A percentile compares a stretch with the other conserved stretches of the same genome.
Evolutionary conservation across 2,888 invertebrate species (phyloP).

Genomic region (Drosophila antonietae): DNA sequence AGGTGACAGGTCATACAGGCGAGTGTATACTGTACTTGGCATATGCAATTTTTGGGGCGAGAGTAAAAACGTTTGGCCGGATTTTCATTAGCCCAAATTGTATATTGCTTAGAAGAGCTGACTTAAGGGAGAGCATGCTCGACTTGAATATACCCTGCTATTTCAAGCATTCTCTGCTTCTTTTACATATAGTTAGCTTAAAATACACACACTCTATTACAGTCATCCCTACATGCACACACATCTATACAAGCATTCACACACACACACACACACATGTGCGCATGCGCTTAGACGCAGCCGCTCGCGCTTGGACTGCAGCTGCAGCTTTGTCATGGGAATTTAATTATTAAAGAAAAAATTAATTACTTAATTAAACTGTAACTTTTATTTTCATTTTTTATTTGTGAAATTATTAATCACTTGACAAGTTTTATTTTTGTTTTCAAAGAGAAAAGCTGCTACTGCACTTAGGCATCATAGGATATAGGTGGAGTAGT

Average conservation of each 20-base stretch:
- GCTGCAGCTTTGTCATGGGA: neutral
- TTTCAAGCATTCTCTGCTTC: neutral
- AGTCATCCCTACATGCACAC: fast-evolving
- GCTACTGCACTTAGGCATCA: neutral
- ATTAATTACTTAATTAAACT: slow-evolving; percentile 10
- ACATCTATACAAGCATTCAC: no score
- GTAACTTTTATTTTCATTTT: neutral
- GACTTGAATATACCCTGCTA: neutral
- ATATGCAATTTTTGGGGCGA: neutral
- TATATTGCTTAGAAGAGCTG: neutral
- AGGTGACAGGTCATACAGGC: neutral
- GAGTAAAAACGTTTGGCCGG: no score
- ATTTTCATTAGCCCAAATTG: neutral
- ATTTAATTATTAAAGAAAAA: neutral
- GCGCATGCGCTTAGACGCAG: neutral
- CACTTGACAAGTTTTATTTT: neutral
- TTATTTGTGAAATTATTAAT: neutral
- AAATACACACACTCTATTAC: no score
- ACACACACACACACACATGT: no score
- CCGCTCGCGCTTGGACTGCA: neutral
- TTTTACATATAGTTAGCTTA: neutral
- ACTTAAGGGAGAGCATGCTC: neutral
- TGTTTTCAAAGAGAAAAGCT: neutral
- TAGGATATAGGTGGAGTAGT: neutral
- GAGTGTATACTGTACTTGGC: neutral